These are phyloP conservation scores for Archips xylosteana DNA, from an alignment of 2,888 invertebrate genomes.

Conservation along the genomic window DNA sequence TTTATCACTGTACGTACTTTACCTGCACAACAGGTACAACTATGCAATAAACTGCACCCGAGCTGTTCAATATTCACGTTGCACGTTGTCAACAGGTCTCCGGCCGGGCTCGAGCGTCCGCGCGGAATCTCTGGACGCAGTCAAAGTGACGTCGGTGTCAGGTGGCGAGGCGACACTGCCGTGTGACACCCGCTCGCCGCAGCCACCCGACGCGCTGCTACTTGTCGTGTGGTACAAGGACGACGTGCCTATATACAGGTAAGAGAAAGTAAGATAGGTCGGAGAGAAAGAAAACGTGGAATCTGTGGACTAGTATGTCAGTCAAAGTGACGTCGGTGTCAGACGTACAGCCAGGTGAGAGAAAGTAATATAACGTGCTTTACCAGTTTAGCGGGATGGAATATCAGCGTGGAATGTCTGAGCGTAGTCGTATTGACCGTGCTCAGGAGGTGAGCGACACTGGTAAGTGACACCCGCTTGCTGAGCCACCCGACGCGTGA, in stretches of 20 bases:
- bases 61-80: conserved; percentile 25
- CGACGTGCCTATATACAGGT: conserved; percentile 96
- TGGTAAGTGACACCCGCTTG: conserved; percentile 94
- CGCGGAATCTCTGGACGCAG: conserved; percentile 84
- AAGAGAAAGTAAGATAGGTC: neutral
- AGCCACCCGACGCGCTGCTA: conserved; percentile 91
- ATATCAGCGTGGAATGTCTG: conserved; percentile 78
- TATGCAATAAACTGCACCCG: neutral
- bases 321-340: neutral
- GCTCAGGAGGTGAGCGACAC: conserved; percentile 92
- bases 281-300: neutral
- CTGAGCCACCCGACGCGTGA: conserved; percentile 89
- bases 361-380: too few relatives aligned
- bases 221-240: conserved; percentile 97
- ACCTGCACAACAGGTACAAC: neutral
- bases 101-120: conserved; percentile 62
- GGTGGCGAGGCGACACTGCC: conserved; percentile 93
- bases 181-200: conserved; percentile 93
- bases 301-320: neutral
- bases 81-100: conserved; percentile 66
- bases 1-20: neutral
- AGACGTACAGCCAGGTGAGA: neutral
- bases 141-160: conserved; percentile 89
- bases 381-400: conserved; percentile 49
- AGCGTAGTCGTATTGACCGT: conserved; percentile 87